Evolutionary conservation across 23 tunicate genomes (phyloP).

Genomic region (Trididemnum clinides): DNA sequence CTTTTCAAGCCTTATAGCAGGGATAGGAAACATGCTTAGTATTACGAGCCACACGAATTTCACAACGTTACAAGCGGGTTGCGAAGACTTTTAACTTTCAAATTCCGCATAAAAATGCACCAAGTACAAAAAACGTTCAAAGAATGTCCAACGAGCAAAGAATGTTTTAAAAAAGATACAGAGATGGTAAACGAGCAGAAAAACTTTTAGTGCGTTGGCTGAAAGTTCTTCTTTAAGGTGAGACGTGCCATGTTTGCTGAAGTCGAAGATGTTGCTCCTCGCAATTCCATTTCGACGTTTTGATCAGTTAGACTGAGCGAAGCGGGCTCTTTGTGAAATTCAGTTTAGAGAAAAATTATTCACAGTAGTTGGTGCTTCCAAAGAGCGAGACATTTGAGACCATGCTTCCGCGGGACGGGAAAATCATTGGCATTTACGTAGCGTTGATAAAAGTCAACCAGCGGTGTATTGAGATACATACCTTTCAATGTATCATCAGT

Average conservation of each 20-base stretch:
- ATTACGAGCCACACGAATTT: conserved; percentile 21
- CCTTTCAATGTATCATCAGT: conserved; percentile 31
- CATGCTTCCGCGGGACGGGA: conserved; percentile 64
- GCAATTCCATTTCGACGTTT: conserved; percentile 15
- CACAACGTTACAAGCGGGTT: conserved; percentile 11
- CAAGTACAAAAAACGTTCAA: neutral
- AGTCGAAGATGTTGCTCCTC: conserved; percentile 49
- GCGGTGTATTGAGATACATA: conserved; percentile 42
- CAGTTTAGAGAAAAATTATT: conserved; percentile 49
- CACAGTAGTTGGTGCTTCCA: conserved; percentile 47
- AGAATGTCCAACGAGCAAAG: no score
- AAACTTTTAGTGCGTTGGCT: conserved; percentile 1
- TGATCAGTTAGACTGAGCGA: conserved; percentile 36
- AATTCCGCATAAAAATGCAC: conserved; percentile 1
- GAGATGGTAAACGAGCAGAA: neutral
- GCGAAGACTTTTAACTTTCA: conserved; percentile 1
- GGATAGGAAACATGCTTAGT: conserved; percentile 6
- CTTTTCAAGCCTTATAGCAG: no score
- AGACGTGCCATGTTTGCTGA: conserved; percentile 29
- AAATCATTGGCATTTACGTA: conserved; percentile 59
- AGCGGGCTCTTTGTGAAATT: conserved; percentile 33
- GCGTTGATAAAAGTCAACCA: conserved; percentile 59
- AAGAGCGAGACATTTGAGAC: conserved; percentile 40
- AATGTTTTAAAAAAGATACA: no score
- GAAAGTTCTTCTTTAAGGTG: conserved; percentile 7